Conservation (phyloP, 2,888 invertebrate genomes). For the Clusia tigrina region DNA sequence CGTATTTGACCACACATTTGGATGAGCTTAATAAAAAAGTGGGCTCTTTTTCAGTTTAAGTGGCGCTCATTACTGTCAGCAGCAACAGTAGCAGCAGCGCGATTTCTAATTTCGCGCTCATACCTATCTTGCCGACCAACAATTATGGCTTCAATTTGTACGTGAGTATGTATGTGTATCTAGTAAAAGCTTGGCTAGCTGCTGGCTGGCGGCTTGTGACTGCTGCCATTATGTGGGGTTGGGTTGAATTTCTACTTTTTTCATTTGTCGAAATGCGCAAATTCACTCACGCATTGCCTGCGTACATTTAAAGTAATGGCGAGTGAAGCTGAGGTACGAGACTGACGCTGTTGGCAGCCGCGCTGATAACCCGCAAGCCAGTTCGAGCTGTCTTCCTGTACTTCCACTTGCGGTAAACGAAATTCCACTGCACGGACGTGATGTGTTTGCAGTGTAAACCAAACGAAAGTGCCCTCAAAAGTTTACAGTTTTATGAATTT, state of each 20-base stretch:
- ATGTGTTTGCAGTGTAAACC: slow-evolving; percentile 36
- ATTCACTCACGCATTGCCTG: slow-evolving; percentile 35
- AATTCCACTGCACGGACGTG: background rate
- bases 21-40: no score
- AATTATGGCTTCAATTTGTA: background rate
- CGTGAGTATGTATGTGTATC: no score
- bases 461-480: slow-evolving; percentile 60
- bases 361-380: background rate
- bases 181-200: no score
- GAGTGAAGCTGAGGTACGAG: background rate
- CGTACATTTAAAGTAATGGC: background rate
- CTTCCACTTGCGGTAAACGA: background rate
- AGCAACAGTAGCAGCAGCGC: slow-evolving; percentile 18
- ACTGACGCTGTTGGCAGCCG: no score
- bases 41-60: slow-evolving; percentile 1
- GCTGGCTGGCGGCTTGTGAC: background rate
- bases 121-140: background rate
- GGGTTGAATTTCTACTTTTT: slow-evolving; percentile 6
- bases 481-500: slow-evolving; percentile 56
- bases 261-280: slow-evolving; percentile 9
- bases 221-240: slow-evolving; percentile 1
- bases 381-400: background rate
- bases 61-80: slow-evolving; percentile 2
- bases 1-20: no score
- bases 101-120: slow-evolving; percentile 1